These are phyloP conservation scores for Ptilonorhynchus violaceus DNA, from an alignment of 2,113 vertebrate genomes.

Conservation along the genomic window DNA sequence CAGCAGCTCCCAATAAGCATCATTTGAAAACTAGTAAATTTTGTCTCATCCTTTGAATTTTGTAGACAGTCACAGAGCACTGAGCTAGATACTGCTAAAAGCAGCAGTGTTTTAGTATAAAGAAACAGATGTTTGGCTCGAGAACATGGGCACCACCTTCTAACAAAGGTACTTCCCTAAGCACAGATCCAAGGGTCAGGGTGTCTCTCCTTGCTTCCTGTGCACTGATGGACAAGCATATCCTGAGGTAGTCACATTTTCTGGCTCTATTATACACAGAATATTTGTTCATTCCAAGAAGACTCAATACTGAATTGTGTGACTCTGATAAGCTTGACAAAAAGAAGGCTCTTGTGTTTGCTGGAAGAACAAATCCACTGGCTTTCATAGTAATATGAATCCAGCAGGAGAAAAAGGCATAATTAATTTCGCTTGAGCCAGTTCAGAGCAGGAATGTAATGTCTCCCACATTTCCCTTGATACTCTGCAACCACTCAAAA, in stretches of 20 bases:
- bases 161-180: not conserved
- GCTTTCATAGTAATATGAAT: not conserved
- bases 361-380: not conserved
- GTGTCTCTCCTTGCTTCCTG: not conserved
- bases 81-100: constrained; percentile 18
- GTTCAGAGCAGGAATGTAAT: not conserved
- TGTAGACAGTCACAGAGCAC: not conserved
- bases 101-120: not conserved
- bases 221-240: not conserved
- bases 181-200: not conserved
- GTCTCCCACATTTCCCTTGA: not conserved
- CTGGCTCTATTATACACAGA: not conserved
- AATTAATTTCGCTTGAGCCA: not conserved
- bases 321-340: constrained; percentile 1
- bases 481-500: not conserved
- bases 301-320: not conserved
- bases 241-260: not conserved
- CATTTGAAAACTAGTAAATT: not conserved
- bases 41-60: not conserved
- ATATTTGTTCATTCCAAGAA: not conserved
- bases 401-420: not conserved
- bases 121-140: constrained; percentile 50
- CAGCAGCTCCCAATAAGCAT: not conserved
- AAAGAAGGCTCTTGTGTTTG: not conserved
- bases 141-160: not conserved